Conservation (phyloP, 2,113 vertebrate species). For the Oncorhynchus gorbuscha region DNA sequence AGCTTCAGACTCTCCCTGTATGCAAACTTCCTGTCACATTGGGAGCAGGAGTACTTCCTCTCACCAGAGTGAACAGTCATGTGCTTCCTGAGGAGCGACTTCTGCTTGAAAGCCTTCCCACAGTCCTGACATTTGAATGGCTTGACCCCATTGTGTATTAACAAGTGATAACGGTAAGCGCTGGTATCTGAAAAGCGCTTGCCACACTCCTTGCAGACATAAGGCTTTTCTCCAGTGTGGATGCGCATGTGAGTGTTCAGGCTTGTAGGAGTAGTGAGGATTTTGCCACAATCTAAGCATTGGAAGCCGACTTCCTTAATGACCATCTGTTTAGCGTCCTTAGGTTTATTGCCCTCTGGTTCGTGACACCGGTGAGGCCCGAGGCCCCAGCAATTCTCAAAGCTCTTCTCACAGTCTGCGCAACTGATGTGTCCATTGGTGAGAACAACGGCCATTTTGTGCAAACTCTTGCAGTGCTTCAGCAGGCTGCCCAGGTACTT, state of each 20-base stretch:
- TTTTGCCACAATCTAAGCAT: constrained; percentile 71
- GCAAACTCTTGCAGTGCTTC: constrained; percentile 79
- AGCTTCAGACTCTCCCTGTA: constrained; percentile 73
- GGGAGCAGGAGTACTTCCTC: constrained; percentile 64
- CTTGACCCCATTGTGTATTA: constrained; percentile 67
- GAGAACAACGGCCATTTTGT: constrained; percentile 72
- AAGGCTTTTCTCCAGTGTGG: constrained; percentile 70
- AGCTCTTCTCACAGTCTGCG: constrained; percentile 75
- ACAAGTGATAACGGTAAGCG: constrained; percentile 68
- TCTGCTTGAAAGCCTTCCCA: constrained; percentile 60
- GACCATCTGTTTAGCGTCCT: constrained; percentile 60
- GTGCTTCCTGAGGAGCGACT: constrained; percentile 61
- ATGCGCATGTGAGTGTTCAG: constrained; percentile 70
- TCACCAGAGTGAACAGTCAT: constrained; percentile 63
- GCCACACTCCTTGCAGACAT: constrained; percentile 72
- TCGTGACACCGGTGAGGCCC: constrained; percentile 77
- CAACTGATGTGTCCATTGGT: constrained; percentile 76
- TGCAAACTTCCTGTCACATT: constrained; percentile 69
- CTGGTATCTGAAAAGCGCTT: constrained; percentile 70
- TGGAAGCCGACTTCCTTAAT: constrained; percentile 74
- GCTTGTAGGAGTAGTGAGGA: constrained; percentile 64
- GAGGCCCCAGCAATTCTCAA: constrained; percentile 77
- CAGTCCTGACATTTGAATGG: constrained; percentile 65
- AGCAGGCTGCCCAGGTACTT: constrained; percentile 81
- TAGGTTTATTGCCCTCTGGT: constrained; percentile 50